Base-by-base conservation (phyloP, 2,797 vertebrate species). In the Orestias chungarensis region DNA sequence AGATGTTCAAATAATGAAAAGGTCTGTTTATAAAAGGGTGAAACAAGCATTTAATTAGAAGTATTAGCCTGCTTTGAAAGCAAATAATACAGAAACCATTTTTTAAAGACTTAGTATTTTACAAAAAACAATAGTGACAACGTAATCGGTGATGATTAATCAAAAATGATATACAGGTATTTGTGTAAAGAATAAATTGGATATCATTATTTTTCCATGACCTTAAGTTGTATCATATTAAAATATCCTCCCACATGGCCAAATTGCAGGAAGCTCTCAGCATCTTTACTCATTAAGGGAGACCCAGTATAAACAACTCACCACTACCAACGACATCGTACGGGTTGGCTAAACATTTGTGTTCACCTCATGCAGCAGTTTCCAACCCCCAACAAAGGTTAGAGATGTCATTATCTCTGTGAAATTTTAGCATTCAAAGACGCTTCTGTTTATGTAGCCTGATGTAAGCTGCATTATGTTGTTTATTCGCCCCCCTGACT, bases 261-360 rank as follows among this genome's bases (percentile, higher is more conserved):
- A 29, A 15, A 10, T 44, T 27, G 7, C 29, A 49, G 80, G 75
- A 65, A 75, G 31, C 3, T 8, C 12, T 38, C 1, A 15, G 25
- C 42, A 35, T 73, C 64, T 77, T 78, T 64, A 47, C 49, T 66
- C 71, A 40, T 14, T 35, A 64, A 50, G 31, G 29, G 70, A 82
- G 83, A 61, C 27, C 0, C 7, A 5, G 20, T 44, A 40, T 52
- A 78, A 82, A 85, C 66, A 77, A 61, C 66, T 65, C 18, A 57
- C 46, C 59, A 71, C 79, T 27, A 25, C 64, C 23, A 67, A 43
- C 52, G 4, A 52, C 65, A 42, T 14, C 68, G 73, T 15, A 33
- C 74, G 76, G 64, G 64, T 55, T 52, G 5, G 35, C 27, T 74
- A 68, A 68, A 68, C 54, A 31, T 14, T 42, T 1, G n/a, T 35